phyloP scores from a whole-genome alignment of 2,113 vertebrate genomes.

The Accipiter virgatus region DNA sequence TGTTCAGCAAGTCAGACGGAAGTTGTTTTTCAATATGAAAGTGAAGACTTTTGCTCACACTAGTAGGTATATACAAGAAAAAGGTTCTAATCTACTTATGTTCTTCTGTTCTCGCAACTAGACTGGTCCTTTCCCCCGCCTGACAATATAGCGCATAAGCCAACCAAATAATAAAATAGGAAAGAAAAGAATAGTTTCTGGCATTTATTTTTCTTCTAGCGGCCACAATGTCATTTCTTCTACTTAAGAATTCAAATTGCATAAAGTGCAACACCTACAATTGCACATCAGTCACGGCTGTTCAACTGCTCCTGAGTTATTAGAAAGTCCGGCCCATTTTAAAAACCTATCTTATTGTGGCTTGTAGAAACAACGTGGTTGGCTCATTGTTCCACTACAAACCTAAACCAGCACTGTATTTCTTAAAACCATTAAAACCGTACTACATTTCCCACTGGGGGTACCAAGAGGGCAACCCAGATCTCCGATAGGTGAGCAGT shows the following conservation, averaged over 20 bases:
- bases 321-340: background rate
- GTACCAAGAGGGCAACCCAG: rapidly evolving
- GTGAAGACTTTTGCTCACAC: background rate
- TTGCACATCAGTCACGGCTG: rapidly evolving
- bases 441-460: background rate
- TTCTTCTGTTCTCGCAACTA: background rate
- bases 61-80: background rate
- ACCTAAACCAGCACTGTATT: background rate
- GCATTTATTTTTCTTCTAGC: background rate
- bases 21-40: background rate
- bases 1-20: background rate
- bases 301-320: background rate
- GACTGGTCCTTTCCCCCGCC: background rate
- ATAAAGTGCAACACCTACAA: background rate
- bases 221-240: background rate
- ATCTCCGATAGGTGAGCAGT: rapidly evolving
- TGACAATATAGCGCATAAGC: rapidly evolving
- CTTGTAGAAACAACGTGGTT: background rate
- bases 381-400: background rate
- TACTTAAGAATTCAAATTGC: background rate
- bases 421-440: background rate
- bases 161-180: background rate
- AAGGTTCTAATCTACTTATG: background rate
- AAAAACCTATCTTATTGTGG: background rate
- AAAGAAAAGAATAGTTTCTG: background rate